Evolutionary conservation across 2,888 invertebrate species (phyloP).

Genomic region (Sminthurides aquaticus): DNA sequence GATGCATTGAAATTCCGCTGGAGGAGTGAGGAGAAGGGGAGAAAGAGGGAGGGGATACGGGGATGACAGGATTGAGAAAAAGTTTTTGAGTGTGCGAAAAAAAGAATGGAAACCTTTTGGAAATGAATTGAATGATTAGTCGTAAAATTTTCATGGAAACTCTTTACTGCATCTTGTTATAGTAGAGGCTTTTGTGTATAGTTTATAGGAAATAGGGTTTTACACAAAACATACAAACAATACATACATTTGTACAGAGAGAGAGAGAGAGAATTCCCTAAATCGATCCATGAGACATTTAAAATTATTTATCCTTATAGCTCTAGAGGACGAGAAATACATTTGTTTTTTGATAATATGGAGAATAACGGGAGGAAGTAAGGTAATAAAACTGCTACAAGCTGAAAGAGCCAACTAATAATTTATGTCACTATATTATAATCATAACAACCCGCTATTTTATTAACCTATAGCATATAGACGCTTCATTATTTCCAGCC

Average conservation of each 20-base stretch:
- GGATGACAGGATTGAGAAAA: neutral
- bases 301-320: neutral
- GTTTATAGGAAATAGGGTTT: conserved; percentile 17
- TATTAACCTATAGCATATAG: neutral
- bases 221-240: conserved; percentile 22
- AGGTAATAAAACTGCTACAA: no score
- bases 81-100: neutral
- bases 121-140: neutral
- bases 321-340: neutral
- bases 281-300: neutral
- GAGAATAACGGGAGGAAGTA: no score
- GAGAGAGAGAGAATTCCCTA: neutral
- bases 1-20: no score
- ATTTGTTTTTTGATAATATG: neutral
- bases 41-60: no score
- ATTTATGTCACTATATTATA: no score
- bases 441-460: no score
- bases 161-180: neutral
- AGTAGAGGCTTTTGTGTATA: conserved; percentile 7
- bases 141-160: neutral
- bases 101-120: neutral
- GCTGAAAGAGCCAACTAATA: no score
- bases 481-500: no score
- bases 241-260: conserved; percentile 22
- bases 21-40: no score